Conservation (phyloP, 2,113 vertebrate species). For the Prionailurus viverrinus region DNA sequence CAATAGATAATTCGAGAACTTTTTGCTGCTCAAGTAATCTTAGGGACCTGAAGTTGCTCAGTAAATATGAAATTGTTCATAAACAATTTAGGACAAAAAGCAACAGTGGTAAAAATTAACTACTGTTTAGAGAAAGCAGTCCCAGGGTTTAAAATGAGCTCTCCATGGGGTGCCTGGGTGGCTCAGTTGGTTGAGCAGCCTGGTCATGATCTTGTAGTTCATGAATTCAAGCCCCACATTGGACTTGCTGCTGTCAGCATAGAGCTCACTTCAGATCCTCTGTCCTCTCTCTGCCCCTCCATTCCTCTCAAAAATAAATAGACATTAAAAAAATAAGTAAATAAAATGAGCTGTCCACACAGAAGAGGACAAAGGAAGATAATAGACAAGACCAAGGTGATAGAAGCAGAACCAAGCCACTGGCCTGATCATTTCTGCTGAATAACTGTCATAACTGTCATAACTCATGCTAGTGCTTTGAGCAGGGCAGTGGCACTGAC, state of each 20-base stretch:
- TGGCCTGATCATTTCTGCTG: neutral
- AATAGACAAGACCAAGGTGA: neutral
- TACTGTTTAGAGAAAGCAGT: conserved; percentile 13
- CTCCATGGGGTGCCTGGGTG: too few species aligned
- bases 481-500: neutral
- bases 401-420: neutral
- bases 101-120: neutral
- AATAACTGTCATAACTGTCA: neutral
- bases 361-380: neutral
- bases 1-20: conserved; percentile 20
- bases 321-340: too few species aligned
- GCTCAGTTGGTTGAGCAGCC: too few species aligned
- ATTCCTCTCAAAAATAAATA: too few species aligned
- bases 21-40: conserved; percentile 26
- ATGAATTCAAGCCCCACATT: too few species aligned
- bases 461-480: neutral
- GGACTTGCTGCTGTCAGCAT: too few species aligned
- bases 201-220: too few species aligned
- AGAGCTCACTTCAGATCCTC: too few species aligned
- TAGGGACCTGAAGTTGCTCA: neutral
- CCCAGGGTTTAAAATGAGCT: neutral
- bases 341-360: neutral
- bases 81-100: neutral
- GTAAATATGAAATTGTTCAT: neutral
- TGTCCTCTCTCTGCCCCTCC: too few species aligned